phyloP scores from a whole-genome alignment of 2,888 invertebrate genomes.

The Apodemia zela region DNA sequence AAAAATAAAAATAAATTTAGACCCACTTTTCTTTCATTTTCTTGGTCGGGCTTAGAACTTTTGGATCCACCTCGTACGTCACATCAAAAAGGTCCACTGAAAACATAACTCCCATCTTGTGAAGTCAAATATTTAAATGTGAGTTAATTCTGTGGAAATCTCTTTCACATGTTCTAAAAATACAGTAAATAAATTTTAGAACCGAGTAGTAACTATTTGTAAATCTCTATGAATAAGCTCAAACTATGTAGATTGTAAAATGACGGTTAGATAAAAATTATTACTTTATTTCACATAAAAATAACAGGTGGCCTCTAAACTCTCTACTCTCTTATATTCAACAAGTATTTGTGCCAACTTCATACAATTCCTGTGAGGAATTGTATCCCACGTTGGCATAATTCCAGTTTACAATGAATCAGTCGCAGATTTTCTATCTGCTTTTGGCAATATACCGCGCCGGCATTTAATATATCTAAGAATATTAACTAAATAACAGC shows the following conservation, averaged over 20 bases:
- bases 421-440: constrained; percentile 58
- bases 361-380: constrained; percentile 51
- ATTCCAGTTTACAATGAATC: constrained; percentile 64
- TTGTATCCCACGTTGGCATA: constrained; percentile 59
- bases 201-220: not conserved
- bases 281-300: constrained; percentile 30
- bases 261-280: not conserved
- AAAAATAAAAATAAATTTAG: no score
- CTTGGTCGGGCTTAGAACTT: no score
- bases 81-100: no score
- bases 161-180: no score
- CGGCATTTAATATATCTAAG: constrained; percentile 25
- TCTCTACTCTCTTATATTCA: constrained; percentile 22
- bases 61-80: no score
- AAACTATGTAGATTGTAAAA: not conserved
- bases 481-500: constrained; percentile 19
- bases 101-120: no score
- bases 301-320: constrained; percentile 55
- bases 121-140: no score
- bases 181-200: not conserved
- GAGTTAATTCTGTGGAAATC: no score
- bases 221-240: not conserved
- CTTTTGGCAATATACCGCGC: constrained; percentile 55
- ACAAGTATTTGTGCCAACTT: constrained; percentile 69
- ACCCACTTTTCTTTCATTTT: no score